A percentile compares a stretch with the other conserved stretches of the same genome.
Evolutionary conservation across 2,797 vertebrate species (phyloP).

Genomic region (Cossypha polioptera): DNA sequence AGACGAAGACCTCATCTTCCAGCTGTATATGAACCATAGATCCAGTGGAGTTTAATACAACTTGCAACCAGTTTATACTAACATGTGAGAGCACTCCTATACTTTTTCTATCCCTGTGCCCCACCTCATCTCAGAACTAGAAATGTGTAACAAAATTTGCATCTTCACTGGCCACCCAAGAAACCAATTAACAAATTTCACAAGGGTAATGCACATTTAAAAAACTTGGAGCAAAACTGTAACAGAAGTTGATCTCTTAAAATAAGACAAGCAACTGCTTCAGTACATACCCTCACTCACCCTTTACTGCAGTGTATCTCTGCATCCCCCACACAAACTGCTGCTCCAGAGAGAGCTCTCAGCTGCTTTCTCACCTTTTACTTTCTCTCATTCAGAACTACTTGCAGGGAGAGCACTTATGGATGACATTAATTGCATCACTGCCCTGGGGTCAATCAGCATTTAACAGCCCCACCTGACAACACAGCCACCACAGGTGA

Average conservation of each 20-base stretch:
- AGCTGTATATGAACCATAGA: not conserved
- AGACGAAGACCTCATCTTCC: not conserved
- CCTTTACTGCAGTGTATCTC: not conserved
- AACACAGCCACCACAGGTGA: not conserved
- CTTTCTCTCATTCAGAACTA: fast-evolving
- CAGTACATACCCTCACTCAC: not conserved
- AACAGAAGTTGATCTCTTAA: not conserved
- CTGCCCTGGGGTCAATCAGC: not conserved
- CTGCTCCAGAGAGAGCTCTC: not conserved
- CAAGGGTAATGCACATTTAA: not conserved
- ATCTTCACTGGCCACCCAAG: not conserved
- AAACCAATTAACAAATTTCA: not conserved
- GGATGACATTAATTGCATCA: not conserved
- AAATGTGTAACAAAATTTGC: fast-evolving
- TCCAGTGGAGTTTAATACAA: not conserved
- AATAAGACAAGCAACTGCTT: not conserved
- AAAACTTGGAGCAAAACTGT: not conserved
- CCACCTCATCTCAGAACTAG: not conserved
- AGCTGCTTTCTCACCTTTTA: fast-evolving
- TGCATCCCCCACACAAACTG: fast-evolving
- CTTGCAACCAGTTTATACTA: not conserved
- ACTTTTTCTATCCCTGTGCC: fast-evolving
- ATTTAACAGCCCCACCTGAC: not conserved
- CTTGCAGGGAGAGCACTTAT: not conserved
- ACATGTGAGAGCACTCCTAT: not conserved